Base-by-base conservation (phyloP, 2,888 invertebrate genomes). In the Polylopha cassiicola region DNA sequence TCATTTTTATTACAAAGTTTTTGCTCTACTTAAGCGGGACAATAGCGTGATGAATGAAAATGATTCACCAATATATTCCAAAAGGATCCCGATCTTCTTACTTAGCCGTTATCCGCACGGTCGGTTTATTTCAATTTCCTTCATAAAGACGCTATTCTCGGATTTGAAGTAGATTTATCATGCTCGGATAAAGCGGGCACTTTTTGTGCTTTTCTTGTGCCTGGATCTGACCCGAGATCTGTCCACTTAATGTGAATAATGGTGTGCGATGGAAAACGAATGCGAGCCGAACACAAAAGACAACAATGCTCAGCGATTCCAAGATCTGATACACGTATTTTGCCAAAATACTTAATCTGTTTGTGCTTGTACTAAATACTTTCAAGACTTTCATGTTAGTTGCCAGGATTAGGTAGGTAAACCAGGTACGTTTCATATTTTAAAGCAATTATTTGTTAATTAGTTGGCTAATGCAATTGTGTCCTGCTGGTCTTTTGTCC, bases 161-260 rank as follows among this genome's bases (percentile, higher is more conserved):
- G 85, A 85, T 85, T 85, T 85, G 85, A 85, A 85, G 85, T 84
- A 85, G 84, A 85, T 85, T 85, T 85, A 85, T 85, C 84, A 85
- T 85, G 85, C 77, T 84, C 77, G 85, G 84, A 85, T 85, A 85
- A 85, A 85, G 80, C 82, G 84, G 78, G 84, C 80, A 84, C 84
- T 85, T 85, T 85, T 85, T 85, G 85, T 84, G 82, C 84, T 85
- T 84, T 82, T 82, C 84, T 81, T 80, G 61, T 81, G 84, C 84
- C 84, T 84, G 85, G 80, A 79, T 81, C 84, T 85, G 85, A 85
- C 85, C 85, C 85, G 81, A 78, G 84, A 85, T 85, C 84, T 84
- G 84, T 84, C 84, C 84, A 85, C 84, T 85, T 85, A 85, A 84
- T 85, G 84, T 85, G 84, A 85, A 85, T 84, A 85, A 85, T 85